Percentiles rank a stretch among this genome's conserved stretches.
These are phyloP conservation scores for Orycteropus afer DNA, from an alignment of 2,113 vertebrate genomes.

Conservation along the genomic window DNA sequence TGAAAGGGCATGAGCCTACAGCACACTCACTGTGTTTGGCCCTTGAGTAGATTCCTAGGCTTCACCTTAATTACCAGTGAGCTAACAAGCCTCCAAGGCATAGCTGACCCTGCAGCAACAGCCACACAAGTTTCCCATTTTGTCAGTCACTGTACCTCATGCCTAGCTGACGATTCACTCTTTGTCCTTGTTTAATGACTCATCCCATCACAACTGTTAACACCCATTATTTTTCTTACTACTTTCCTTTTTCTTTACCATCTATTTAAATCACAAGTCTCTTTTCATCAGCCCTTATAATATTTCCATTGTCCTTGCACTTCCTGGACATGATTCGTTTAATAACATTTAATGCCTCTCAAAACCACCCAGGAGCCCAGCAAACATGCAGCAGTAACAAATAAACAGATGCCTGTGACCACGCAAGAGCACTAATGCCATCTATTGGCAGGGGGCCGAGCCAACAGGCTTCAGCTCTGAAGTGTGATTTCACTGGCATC, in stretches of 20 bases:
- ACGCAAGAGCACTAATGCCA: background rate
- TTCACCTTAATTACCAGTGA: background rate
- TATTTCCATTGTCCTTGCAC: background rate
- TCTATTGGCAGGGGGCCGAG: background rate
- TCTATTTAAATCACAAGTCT: background rate
- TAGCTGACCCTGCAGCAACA: no score
- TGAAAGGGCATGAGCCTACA: no score
- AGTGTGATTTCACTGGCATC: background rate
- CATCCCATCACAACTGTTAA: background rate
- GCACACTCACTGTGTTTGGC: background rate
- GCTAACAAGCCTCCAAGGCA: background rate
- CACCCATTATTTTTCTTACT: background rate
- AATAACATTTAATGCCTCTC: background rate
- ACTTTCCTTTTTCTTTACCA: background rate
- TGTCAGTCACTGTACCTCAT: background rate
- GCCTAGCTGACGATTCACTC: background rate
- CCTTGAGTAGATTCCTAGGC: background rate
- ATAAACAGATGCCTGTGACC: background rate
- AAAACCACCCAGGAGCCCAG: background rate
- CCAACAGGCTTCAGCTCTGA: fast-evolving
- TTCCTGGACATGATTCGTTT: background rate
- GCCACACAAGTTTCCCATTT: background rate
- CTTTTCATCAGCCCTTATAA: background rate
- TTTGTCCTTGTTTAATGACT: background rate
- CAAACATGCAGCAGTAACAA: background rate